These are phyloP conservation scores for Anagyrus pseudococci DNA, from an alignment of 2,888 invertebrate species.

Conservation along the genomic window DNA sequence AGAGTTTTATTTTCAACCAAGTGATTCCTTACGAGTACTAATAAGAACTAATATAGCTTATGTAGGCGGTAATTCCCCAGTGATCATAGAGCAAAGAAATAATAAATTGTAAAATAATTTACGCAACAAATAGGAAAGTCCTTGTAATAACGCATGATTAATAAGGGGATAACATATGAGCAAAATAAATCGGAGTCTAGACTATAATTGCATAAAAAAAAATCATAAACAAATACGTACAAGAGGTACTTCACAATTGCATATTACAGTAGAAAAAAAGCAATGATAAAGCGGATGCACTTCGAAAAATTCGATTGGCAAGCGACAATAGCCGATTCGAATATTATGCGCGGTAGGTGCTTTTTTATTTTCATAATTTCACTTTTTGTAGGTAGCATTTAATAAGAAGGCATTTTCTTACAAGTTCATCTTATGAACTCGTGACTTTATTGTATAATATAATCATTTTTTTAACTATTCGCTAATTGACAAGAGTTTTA, in stretches of 20 bases:
- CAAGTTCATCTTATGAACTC: neutral
- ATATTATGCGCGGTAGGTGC: constrained; percentile 10
- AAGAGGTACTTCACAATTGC: neutral
- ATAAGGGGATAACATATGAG: constrained; percentile 16
- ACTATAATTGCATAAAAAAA: too few species aligned
- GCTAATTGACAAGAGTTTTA: constrained; percentile 10
- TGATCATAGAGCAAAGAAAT: constrained; percentile 23
- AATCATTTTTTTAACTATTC: neutral
- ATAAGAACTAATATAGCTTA: constrained; percentile 20
- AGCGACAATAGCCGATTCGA: neutral
- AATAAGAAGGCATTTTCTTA: neutral
- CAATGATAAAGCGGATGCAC: constrained; percentile 9
- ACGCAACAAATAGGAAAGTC: constrained; percentile 16
- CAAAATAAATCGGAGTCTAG: too few species aligned
- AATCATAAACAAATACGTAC: too few species aligned
- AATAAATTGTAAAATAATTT: constrained; percentile 17
- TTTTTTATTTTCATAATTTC: constrained; percentile 20
- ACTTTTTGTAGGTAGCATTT: neutral
- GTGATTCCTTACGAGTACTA: constrained; percentile 30
- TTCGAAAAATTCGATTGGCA: neutral
- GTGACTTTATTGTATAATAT: neutral
- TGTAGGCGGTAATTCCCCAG: constrained; percentile 21
- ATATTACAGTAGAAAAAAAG: neutral
- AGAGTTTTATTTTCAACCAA: constrained; percentile 33
- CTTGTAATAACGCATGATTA: constrained; percentile 16